Conservation (phyloP, 2,113 vertebrate species). For the Patagioenas fasciata region DNA sequence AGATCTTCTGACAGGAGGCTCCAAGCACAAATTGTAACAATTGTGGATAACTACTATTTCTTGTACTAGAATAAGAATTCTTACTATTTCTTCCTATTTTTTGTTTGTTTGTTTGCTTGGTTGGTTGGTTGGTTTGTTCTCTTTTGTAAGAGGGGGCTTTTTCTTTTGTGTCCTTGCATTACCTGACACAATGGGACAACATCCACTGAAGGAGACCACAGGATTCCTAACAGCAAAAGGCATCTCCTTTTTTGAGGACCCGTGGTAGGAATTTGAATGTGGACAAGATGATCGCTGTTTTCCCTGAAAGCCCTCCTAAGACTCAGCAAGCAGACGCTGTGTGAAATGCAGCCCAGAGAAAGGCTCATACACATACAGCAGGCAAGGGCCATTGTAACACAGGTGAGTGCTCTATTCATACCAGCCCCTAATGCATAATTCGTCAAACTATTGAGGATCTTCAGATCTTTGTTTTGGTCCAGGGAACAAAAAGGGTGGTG, state of each 20-base stretch:
- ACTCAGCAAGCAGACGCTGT: neutral
- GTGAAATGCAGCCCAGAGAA: neutral
- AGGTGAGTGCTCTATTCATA: neutral
- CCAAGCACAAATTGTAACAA: neutral
- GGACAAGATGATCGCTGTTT: neutral
- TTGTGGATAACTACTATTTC: neutral
- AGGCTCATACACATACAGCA: neutral
- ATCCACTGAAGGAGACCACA: neutral
- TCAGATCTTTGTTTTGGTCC: neutral
- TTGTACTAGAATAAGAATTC: neutral
- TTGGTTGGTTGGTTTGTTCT: neutral
- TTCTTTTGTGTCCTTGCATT: accelerated
- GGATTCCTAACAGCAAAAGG: neutral
- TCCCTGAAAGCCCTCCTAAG: neutral
- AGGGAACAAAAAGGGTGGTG: neutral
- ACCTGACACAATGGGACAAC: neutral
- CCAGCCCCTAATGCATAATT: neutral
- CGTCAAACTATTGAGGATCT: neutral
- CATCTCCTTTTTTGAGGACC: neutral
- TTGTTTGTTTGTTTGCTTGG: too few relatives aligned
- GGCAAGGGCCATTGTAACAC: neutral
- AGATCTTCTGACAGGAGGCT: neutral
- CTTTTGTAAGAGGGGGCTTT: neutral
- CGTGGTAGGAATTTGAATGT: neutral
- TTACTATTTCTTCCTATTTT: neutral